Conservation (phyloP, 2,888 invertebrate genomes). For the Pollenia labialis region DNA sequence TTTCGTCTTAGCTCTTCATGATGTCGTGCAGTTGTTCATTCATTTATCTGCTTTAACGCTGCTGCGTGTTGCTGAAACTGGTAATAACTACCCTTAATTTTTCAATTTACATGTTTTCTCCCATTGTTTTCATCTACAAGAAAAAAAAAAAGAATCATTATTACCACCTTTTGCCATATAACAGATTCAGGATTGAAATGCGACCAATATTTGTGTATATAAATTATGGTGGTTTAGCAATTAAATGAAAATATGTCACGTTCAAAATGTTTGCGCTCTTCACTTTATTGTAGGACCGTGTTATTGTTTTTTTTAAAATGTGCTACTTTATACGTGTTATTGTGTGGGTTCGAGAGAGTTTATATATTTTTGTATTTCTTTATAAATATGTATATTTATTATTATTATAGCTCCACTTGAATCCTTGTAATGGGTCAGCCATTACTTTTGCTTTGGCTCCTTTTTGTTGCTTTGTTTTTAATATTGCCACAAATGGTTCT, state of each 20-base stretch:
- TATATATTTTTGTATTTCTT: background rate
- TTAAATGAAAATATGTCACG: constrained; percentile 72
- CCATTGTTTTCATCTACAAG: constrained; percentile 4
- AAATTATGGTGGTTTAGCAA: constrained; percentile 70
- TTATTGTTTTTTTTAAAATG: background rate
- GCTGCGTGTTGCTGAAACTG: background rate
- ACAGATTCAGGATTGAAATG: background rate
- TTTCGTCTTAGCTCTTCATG: background rate
- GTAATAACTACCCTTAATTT: constrained; percentile 58
- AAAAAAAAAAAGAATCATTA: constrained; percentile 46
- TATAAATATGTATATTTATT: constrained; percentile 9
- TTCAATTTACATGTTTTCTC: constrained; percentile 51
- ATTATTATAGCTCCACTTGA: background rate
- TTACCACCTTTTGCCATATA: constrained; percentile 57
- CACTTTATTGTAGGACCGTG: background rate
- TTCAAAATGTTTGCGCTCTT: constrained; percentile 53
- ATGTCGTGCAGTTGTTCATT: background rate
- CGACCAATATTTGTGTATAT: constrained; percentile 36
- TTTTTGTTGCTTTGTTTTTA: constrained; percentile 25
- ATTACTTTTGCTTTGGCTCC: constrained; percentile 16
- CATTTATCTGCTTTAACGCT: constrained; percentile 8
- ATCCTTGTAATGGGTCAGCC: constrained; percentile 54
- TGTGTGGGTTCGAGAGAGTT: constrained; percentile 6
- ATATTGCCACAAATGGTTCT: constrained; percentile 47
- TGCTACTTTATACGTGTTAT: background rate